These are phyloP conservation scores for Elgonia sp. DNA, from an alignment of 2,888 invertebrate species.

Conservation along the genomic window DNA sequence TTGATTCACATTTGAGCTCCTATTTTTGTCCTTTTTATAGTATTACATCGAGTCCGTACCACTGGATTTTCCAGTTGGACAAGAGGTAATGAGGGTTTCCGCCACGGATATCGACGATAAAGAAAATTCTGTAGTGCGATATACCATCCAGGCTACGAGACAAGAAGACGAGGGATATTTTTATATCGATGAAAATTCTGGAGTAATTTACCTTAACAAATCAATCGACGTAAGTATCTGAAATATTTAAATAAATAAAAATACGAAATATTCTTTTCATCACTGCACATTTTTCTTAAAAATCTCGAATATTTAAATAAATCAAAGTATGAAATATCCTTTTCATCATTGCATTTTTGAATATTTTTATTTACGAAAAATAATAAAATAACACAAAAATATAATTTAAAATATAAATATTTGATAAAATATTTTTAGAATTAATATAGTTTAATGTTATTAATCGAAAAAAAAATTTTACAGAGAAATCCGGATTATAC, in stretches of 20 bases:
- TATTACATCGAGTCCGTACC: slow-evolving; percentile 93
- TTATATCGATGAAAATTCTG: slow-evolving; percentile 93
- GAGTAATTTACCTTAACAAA: slow-evolving; percentile 93
- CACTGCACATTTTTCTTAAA: no score
- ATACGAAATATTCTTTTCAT: no score
- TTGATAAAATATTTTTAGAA: no score
- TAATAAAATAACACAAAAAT: no score
- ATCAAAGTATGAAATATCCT: no score
- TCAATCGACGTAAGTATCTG: slow-evolving; percentile 89
- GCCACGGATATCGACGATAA: slow-evolving; percentile 97
- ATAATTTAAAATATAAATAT: no score
- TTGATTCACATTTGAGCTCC: slow-evolving; percentile 3
- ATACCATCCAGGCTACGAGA: slow-evolving; percentile 88
- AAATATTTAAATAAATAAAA: no score
- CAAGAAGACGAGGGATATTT: slow-evolving; percentile 91
- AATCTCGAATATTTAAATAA: no score
- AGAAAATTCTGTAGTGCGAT: slow-evolving; percentile 95
- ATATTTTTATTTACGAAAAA: no score
- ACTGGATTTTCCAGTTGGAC: slow-evolving; percentile 91
- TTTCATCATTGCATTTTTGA: no score
- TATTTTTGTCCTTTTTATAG: slow-evolving; percentile 81
- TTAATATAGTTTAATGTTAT: no score
- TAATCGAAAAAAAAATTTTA: slow-evolving; percentile 69
- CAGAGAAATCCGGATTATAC: slow-evolving; percentile 90
- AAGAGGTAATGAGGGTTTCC: slow-evolving; percentile 95